These are phyloP conservation scores for Beroe forskalii DNA, from an alignment of 37 sponge, comb jelly and placozoan genomes.

Conservation along the genomic window DNA sequence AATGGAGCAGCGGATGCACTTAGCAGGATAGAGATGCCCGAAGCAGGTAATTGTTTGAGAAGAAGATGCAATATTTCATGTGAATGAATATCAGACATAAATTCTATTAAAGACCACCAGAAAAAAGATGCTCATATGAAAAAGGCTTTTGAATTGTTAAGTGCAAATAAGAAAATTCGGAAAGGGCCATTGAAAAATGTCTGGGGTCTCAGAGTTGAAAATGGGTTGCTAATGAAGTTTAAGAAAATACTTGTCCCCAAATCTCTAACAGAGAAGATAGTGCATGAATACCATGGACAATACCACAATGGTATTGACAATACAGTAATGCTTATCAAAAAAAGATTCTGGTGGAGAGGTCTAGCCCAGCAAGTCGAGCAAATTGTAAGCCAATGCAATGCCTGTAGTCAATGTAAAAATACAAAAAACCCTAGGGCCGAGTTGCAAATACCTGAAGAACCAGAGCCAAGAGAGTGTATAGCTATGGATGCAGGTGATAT, in stretches of 20 bases:
- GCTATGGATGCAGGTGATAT: not conserved
- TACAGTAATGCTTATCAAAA: not conserved
- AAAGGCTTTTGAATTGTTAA: not conserved
- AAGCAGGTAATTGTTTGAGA: not conserved
- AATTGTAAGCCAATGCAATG: not conserved
- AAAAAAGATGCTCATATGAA: not conserved
- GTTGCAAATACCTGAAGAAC: not conserved
- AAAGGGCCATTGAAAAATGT: not conserved
- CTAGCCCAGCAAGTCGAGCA: not conserved
- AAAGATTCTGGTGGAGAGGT: not conserved
- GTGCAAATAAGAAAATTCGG: not conserved
- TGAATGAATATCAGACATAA: not conserved
- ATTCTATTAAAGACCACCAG: not conserved
- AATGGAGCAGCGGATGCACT: not conserved
- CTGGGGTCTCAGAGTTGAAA: not conserved
- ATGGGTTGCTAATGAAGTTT: not conserved
- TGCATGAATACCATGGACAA: not conserved
- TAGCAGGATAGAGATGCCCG: not conserved
- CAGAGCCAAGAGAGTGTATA: not conserved
- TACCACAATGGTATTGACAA: not conserved
- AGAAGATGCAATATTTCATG: not conserved
- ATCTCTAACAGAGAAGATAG: not conserved
- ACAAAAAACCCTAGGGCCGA: not conserved
- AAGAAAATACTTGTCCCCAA: not conserved
- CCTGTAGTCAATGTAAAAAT: not conserved